These are phyloP conservation scores for Nomada fucata DNA, from an alignment of 2,888 invertebrate species.

Conservation along the genomic window DNA sequence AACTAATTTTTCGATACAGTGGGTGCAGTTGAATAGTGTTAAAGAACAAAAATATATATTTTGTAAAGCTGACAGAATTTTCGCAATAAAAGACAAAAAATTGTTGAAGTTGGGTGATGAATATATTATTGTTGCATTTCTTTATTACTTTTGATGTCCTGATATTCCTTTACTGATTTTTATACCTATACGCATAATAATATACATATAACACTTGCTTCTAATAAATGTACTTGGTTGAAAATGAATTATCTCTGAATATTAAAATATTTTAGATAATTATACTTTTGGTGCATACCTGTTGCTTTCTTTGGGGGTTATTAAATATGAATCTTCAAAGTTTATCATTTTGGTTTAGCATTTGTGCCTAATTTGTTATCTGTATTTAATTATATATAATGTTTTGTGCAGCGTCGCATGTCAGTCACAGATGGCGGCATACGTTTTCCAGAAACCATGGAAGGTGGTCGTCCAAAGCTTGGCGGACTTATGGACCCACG, in stretches of 20 bases:
- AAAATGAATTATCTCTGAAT: neutral
- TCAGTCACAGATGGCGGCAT: slow-evolving; percentile 99
- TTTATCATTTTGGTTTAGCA: neutral
- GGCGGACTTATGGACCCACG: slow-evolving; percentile 99
- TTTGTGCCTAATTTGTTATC: neutral
- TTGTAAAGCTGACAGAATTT: slow-evolving; percentile 19
- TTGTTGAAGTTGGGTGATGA: neutral
- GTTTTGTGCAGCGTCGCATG: slow-evolving; percentile 93
- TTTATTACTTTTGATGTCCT: slow-evolving; percentile 12
- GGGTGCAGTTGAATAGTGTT: neutral
- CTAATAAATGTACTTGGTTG: neutral
- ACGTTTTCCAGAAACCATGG: slow-evolving; percentile 98
- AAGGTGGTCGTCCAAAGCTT: slow-evolving; percentile 98
- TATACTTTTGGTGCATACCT: neutral
- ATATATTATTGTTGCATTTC: slow-evolving; percentile 23
- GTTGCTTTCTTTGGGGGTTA: neutral
- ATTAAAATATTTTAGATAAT: neutral
- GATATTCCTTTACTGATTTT: neutral
- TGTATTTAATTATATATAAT: slow-evolving; percentile 32
- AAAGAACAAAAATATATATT: neutral
- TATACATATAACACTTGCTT: neutral
- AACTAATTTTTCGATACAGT: neutral
- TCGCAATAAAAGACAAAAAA: slow-evolving; percentile 20
- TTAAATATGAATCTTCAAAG: neutral
- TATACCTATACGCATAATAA: neutral